These are phyloP conservation scores for Andrena praecox DNA, from an alignment of 2,888 invertebrate genomes.

Conservation along the genomic window DNA sequence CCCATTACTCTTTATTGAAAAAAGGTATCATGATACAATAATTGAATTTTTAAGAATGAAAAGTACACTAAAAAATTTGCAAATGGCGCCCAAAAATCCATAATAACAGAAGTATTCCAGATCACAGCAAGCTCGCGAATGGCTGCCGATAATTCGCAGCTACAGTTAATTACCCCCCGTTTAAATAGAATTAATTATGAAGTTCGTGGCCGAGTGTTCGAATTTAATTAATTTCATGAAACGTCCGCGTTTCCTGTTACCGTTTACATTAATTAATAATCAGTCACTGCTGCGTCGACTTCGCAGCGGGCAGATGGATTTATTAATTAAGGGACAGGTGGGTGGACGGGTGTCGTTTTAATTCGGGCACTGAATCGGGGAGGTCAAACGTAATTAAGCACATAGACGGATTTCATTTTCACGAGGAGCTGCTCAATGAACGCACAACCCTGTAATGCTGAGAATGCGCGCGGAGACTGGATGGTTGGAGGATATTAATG, in stretches of 20 bases:
- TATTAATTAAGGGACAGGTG: slow-evolving; percentile 44
- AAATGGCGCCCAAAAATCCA: neutral
- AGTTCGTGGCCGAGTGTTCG: neutral
- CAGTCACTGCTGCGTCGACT: neutral
- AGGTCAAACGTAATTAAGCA: slow-evolving; percentile 55
- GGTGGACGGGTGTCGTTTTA: slow-evolving; percentile 10
- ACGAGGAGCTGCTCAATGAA: slow-evolving; percentile 33
- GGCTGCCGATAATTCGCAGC: neutral
- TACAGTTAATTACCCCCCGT: neutral
- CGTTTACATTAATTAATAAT: slow-evolving; percentile 32
- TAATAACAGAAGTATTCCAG: neutral
- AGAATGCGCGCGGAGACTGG: slow-evolving; percentile 14
- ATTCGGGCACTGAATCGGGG: slow-evolving; percentile 26
- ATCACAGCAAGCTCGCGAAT: neutral
- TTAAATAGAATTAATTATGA: neutral
- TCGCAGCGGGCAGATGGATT: slow-evolving; percentile 5
- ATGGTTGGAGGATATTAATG: slow-evolving; percentile 52
- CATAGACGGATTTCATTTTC: slow-evolving; percentile 48
- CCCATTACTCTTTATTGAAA: too few relatives aligned
- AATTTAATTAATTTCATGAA: neutral
- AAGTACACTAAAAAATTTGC: too few relatives aligned
- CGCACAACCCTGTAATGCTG: slow-evolving; percentile 15
- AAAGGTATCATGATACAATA: too few relatives aligned
- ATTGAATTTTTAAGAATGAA: too few relatives aligned
- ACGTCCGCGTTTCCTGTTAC: neutral